Percentiles rank a stretch among this genome's conserved stretches.
Conservation (phyloP, 2,113 vertebrate genomes). For the Pantherophis guttatus region DNA sequence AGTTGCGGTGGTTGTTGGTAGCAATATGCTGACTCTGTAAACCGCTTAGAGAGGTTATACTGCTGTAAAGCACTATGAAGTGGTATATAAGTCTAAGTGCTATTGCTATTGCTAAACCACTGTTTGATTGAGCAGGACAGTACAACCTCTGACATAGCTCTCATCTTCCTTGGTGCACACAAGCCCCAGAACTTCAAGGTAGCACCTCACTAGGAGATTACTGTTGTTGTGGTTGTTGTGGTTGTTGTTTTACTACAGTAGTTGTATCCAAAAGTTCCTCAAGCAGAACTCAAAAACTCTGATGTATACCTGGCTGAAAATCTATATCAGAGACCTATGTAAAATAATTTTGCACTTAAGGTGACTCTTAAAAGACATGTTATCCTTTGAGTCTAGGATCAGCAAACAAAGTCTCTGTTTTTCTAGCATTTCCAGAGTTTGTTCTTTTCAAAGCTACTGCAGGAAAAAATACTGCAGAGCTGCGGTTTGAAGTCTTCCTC, state of each 20-base stretch:
- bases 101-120: no score
- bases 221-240: no score
- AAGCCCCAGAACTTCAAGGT: background rate
- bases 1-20: no score
- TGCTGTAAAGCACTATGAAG: no score
- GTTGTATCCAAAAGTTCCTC: background rate
- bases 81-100: no score
- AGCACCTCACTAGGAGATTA: background rate
- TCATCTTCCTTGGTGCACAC: background rate
- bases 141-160: background rate
- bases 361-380: slow-evolving; percentile 25
- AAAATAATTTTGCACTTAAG: slow-evolving; percentile 24
- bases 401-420: slow-evolving; percentile 41
- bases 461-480: slow-evolving; percentile 37
- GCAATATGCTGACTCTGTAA: no score
- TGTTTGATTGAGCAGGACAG: no score
- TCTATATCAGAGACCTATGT: slow-evolving; percentile 23
- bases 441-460: slow-evolving; percentile 31
- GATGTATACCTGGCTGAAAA: background rate
- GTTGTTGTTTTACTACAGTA: background rate
- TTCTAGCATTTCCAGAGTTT: slow-evolving; percentile 41
- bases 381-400: slow-evolving; percentile 38
- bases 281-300: background rate
- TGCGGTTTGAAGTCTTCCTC: slow-evolving; percentile 51
- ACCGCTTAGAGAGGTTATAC: no score